These are phyloP conservation scores for Alouatta palliata DNA, from an alignment of 2,113 vertebrate genomes.

Conservation along the genomic window DNA sequence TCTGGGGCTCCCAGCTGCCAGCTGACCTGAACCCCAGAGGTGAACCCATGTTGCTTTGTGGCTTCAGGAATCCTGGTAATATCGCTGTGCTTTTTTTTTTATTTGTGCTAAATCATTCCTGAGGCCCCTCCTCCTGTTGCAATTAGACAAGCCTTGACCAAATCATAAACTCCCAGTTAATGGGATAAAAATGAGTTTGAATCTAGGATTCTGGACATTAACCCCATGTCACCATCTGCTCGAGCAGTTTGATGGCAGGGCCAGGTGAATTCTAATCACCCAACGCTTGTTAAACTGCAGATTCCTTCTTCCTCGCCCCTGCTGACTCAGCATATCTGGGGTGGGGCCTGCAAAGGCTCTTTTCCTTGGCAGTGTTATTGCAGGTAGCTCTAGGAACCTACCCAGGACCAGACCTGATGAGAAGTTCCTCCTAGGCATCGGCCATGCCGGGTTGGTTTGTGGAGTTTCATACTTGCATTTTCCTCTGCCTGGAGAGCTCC, in stretches of 20 bases:
- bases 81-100: background rate
- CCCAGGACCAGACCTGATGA: background rate
- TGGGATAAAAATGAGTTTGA: constrained; percentile 61
- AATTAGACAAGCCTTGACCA: constrained; percentile 20
- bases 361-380: background rate
- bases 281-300: background rate
- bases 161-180: constrained; percentile 56
- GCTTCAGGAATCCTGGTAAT: background rate
- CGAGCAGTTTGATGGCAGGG: constrained; percentile 12
- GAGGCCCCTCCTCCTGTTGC: background rate
- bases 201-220: constrained; percentile 58
- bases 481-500: background rate
- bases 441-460: background rate
- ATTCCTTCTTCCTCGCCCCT: background rate
- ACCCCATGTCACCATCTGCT: constrained; percentile 65
- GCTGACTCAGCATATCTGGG: background rate
- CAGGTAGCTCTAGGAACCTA: background rate
- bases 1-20: background rate
- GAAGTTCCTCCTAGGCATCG: background rate
- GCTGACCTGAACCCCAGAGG: too few relatives aligned
- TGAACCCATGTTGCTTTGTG: background rate
- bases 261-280: background rate
- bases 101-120: background rate
- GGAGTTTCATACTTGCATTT: background rate
- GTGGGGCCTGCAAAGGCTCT: background rate